A percentile compares a stretch with the other conserved stretches of the same genome.
Conservation (phyloP, 2,888 invertebrate species). For the Eutolmus rufibarbis region DNA sequence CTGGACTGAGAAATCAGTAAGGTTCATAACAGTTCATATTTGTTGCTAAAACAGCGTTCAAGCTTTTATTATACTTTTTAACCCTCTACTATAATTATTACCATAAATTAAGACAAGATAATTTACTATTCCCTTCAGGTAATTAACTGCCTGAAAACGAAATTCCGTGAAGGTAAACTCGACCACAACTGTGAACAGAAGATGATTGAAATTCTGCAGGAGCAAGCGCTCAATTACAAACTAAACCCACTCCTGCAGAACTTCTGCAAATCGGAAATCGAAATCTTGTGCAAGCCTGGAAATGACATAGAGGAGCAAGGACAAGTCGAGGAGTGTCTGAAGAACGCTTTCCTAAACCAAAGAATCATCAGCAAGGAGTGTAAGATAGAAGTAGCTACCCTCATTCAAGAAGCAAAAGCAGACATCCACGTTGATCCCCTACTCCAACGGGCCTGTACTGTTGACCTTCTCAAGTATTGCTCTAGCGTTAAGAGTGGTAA, state of each 20-base stretch:
- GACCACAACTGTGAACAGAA: conserved; percentile 81
- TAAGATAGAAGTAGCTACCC: conserved; percentile 82
- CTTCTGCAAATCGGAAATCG: conserved; percentile 78
- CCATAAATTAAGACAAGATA: not conserved
- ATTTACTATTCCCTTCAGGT: conserved; percentile 55
- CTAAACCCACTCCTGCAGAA: conserved; percentile 86
- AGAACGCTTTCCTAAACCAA: conserved; percentile 78
- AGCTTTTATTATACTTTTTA: no score
- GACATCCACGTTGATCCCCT: conserved; percentile 96
- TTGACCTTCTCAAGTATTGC: conserved; percentile 83
- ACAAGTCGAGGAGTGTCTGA: conserved; percentile 87
- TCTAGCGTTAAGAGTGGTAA: conserved; percentile 84
- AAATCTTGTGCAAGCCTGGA: conserved; percentile 67
- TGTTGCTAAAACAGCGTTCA: no score
- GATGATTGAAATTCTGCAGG: conserved; percentile 81
- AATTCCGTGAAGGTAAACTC: conserved; percentile 78
- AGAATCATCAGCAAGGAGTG: conserved; percentile 79
- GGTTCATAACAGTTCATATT: no score
- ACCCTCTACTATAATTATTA: not conserved
- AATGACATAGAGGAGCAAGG: conserved; percentile 62
- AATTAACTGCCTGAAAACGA: conserved; percentile 81
- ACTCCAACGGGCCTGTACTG: conserved; percentile 84
- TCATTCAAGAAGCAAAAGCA: conserved; percentile 88
- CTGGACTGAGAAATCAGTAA: no score
- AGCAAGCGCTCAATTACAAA: conserved; percentile 89